Base-by-base conservation (phyloP, 2,888 invertebrate species). In the Phaonia tiefii region DNA sequence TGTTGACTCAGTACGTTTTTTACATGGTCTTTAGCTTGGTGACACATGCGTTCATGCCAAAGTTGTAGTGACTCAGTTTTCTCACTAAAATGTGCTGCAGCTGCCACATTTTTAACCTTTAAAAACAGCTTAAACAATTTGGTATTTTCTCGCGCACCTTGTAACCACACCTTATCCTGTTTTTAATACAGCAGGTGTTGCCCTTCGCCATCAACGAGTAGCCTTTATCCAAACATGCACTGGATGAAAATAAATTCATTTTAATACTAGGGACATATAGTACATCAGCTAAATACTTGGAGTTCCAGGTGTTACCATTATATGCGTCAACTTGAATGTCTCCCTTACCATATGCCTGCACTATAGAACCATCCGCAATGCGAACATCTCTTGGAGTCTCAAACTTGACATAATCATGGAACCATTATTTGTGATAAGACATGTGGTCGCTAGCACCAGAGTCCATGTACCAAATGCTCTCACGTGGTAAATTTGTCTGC, bases 211-310 rank as follows among this genome's bases (percentile, higher is more conserved):
- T 17, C 44, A 81, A 58, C 7, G 51, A 8, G 22, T 78, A 51
- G 13, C 84, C 83, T 63, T 84, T 84, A 42, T 83, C 83, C 46
- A 80, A 49, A 8, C 79, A 77, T 58, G 65, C 75, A 73, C 83
- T 83, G 60, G 77, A 60, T 10, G 83, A 86, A 75, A 85, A 85
- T 37, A 85, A 60, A 79, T 85, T 85, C 31, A 80, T 20, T 11
- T 71, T 56, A 15, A 84, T 80, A 42, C 25, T 66, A 1, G 84
- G 84, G 7, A 85, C 84, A 54, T 77, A 83, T 1, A 85, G 69
- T 1, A 84, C 85, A 42, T 84, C 72, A 20, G 71, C 71, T 26
- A 84, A 71, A 65, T 78, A 73, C 49, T 83, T 85, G 42, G 60
- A 42, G 31, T 77, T 46, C 83, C 85, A 85, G 0, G 42, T 65